Conservation (phyloP, 2,888 invertebrate genomes). For the Zaprionus bogoriensis region DNA sequence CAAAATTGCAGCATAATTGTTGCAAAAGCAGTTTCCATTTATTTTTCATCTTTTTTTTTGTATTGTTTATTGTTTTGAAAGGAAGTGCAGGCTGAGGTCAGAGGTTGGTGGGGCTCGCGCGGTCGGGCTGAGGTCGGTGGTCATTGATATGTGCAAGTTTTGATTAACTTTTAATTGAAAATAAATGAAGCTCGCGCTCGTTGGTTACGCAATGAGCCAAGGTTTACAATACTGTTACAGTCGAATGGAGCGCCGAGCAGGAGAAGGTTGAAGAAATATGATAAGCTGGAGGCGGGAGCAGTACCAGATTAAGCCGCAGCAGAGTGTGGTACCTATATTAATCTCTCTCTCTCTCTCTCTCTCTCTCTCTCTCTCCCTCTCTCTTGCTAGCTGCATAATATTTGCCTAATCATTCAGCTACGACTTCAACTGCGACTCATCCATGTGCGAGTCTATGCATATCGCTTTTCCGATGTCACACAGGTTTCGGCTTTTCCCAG, state of each 20-base stretch:
- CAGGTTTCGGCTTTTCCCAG: constrained; percentile 45
- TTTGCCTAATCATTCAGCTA: constrained; percentile 44
- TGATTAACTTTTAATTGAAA: constrained; percentile 74
- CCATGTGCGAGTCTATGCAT: no score
- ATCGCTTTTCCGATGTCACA: constrained; percentile 6
- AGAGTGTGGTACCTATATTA: background rate
- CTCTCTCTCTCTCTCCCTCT: background rate
- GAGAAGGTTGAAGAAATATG: background rate
- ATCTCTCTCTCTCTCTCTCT: background rate
- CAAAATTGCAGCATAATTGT: constrained; percentile 66
- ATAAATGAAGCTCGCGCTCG: constrained; percentile 47
- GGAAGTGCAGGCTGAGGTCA: background rate
- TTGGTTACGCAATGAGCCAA: constrained; percentile 29
- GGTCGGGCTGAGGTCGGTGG: background rate
- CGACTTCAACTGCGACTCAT: no score
- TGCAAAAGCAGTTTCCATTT: constrained; percentile 47
- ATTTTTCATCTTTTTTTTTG: constrained; percentile 12
- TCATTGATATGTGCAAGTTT: constrained; percentile 47
- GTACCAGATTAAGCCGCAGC: no score
- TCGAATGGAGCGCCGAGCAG: background rate
- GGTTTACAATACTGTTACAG: constrained; percentile 1
- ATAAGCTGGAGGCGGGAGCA: background rate
- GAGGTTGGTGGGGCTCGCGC: background rate
- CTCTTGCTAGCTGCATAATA: constrained; percentile 35
- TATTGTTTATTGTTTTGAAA: constrained; percentile 1